Evolutionary conservation across 2,888 invertebrate species (phyloP).

Genomic region (Rotaria sp.): DNA sequence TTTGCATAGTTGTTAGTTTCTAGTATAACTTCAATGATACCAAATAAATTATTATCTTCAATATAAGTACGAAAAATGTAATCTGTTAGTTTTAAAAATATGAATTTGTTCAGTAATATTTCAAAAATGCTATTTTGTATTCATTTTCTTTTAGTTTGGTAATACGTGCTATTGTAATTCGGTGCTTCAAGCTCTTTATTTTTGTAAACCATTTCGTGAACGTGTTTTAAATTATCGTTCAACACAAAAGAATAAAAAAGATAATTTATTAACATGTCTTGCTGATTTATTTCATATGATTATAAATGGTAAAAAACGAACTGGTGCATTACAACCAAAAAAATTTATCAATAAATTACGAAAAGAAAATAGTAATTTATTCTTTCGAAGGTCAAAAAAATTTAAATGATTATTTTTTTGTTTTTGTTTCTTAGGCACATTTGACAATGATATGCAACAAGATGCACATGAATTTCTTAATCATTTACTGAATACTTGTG

Average conservation of each 20-base stretch:
- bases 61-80: no score
- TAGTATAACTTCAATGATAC: no score
- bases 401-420: neutral
- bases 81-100: no score
- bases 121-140: no score
- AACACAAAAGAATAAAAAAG: constrained; percentile 62
- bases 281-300: constrained; percentile 98
- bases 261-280: constrained; percentile 89
- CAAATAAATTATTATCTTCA: no score
- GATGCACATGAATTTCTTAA: constrained; percentile 99
- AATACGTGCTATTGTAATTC: constrained; percentile 99
- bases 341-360: constrained; percentile 94
- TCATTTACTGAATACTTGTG: constrained; percentile 94
- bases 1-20: no score
- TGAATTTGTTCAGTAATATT: no score
- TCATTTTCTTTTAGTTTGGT: constrained; percentile 67
- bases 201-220: constrained; percentile 96
- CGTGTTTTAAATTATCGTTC: constrained; percentile 51
- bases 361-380: constrained; percentile 82
- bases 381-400: neutral
- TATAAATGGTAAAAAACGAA: constrained; percentile 98
- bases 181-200: constrained; percentile 95
- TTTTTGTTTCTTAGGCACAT: constrained; percentile 68
- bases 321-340: constrained; percentile 97
- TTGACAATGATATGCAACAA: constrained; percentile 99